These are phyloP conservation scores for Patella ulyssiponensis DNA, from an alignment of 2,888 invertebrate species.

Conservation along the genomic window DNA sequence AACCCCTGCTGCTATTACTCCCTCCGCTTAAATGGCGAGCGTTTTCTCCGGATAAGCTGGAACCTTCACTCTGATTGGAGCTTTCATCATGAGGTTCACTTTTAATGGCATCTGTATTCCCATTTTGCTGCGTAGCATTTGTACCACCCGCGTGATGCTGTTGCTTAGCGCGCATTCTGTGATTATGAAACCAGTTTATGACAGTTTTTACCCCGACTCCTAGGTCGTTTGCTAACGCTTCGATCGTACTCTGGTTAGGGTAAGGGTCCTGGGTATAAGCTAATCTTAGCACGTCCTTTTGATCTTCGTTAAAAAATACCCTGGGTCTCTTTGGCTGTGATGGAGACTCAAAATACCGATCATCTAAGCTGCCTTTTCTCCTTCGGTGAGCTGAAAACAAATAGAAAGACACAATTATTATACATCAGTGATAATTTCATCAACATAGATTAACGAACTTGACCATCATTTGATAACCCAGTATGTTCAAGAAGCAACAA, in stretches of 20 bases:
- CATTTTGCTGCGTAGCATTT: slow-evolving; percentile 29
- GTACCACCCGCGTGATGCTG: slow-evolving; percentile 60
- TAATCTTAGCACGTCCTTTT: slow-evolving; percentile 93
- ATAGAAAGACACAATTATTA: not conserved
- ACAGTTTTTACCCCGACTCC: slow-evolving; percentile 94
- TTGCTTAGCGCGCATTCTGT: slow-evolving; percentile 93
- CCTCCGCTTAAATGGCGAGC: slow-evolving; percentile 47
- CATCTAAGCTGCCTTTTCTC: slow-evolving; percentile 74
- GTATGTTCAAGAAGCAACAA: no score
- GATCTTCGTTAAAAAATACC: slow-evolving; percentile 97
- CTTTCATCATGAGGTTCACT: slow-evolving; percentile 60
- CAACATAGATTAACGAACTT: no score
- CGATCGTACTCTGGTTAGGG: slow-evolving; percentile 95
- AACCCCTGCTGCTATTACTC: slow-evolving; percentile 30
- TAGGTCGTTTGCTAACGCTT: slow-evolving; percentile 92
- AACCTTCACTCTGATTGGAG: slow-evolving; percentile 64
- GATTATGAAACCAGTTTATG: slow-evolving; percentile 99
- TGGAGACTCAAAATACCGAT: slow-evolving; percentile 60
- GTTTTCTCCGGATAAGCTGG: slow-evolving; percentile 56
- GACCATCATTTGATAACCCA: no score
- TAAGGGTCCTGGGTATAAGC: slow-evolving; percentile 97
- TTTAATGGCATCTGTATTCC: slow-evolving; percentile 39
- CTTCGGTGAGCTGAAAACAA: slow-evolving; percentile 80
- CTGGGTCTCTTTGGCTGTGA: slow-evolving; percentile 78
- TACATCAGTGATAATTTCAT: no score